Evolutionary conservation across 2,888 invertebrate species (phyloP).

Genomic region (Drosophila seclusa): DNA sequence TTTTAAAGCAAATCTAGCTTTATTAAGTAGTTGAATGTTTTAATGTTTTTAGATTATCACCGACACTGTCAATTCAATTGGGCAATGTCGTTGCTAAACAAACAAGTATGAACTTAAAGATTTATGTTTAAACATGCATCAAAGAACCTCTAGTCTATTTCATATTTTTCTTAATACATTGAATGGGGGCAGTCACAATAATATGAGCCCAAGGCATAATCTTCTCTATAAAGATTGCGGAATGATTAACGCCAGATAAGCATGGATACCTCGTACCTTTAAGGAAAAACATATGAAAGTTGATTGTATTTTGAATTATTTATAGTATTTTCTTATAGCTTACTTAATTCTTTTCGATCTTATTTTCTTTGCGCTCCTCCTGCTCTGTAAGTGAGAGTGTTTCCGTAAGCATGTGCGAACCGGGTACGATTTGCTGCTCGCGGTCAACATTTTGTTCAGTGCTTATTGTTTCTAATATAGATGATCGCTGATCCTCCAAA

Average conservation of each 20-base stretch:
- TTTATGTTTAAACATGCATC: conserved; percentile 37
- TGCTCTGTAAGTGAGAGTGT: conserved; percentile 18
- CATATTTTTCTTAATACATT: conserved; percentile 4
- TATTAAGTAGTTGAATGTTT: conserved; percentile 40
- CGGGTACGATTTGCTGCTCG: conserved; percentile 16
- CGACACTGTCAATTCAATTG: conserved; percentile 70
- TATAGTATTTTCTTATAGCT: neutral
- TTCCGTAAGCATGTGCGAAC: conserved; percentile 22
- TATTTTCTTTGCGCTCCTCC: conserved; percentile 23
- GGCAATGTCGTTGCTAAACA: conserved; percentile 54
- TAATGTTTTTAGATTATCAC: conserved; percentile 49
- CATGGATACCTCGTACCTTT: conserved; percentile 6
- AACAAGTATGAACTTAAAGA: conserved; percentile 38
- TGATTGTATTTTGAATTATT: neutral
- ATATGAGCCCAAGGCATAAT: conserved; percentile 13
- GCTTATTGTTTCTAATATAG: conserved; percentile 23
- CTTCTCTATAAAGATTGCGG: conserved; percentile 11
- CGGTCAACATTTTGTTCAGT: conserved; percentile 19
- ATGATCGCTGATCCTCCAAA: conserved; percentile 10
- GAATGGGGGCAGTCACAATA: conserved; percentile 10
- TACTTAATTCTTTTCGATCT: conserved; percentile 42
- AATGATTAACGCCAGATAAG: conserved; percentile 1
- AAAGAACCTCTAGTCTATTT: conserved; percentile 4
- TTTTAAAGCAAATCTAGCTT: conserved; percentile 44
- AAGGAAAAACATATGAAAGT: neutral